Conservation (phyloP, 2,888 invertebrate species). For the Rhamphomyia laevipes region DNA sequence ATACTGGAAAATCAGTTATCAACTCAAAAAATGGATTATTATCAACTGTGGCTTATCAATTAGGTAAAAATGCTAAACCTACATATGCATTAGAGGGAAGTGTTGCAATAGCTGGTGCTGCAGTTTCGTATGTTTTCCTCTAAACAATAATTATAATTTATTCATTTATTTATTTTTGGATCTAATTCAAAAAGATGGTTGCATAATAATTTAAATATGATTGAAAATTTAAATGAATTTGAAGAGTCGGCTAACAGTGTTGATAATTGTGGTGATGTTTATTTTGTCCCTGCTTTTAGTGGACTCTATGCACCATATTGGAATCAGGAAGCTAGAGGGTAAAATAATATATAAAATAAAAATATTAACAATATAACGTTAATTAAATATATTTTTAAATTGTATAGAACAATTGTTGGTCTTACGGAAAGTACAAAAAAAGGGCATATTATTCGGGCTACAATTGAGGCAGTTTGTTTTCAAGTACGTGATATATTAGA, state of each 20-base stretch:
- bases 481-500: constrained; percentile 82
- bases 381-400: constrained; percentile 3
- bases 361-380: background rate
- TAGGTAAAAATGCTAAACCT: constrained; percentile 61
- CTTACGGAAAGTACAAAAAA: constrained; percentile 72
- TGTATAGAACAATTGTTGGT: constrained; percentile 66
- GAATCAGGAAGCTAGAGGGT: constrained; percentile 88
- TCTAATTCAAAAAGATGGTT: constrained; percentile 59
- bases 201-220: constrained; percentile 73
- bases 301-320: constrained; percentile 92
- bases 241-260: too few species aligned
- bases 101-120: constrained; percentile 67
- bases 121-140: too few species aligned
- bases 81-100: constrained; percentile 84
- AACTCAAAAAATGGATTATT: constrained; percentile 74
- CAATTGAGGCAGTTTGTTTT: constrained; percentile 83
- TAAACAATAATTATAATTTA: constrained; percentile 6
- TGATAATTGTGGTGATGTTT: constrained; percentile 57
- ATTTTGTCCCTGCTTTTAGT: constrained; percentile 90
- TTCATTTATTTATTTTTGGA: background rate
- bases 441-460: constrained; percentile 73
- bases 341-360: constrained; percentile 18
- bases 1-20: constrained; percentile 61
- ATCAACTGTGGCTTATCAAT: constrained; percentile 84
- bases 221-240: too few species aligned